Conservation (phyloP, 1,140 invertebrate species). For the Cyclargus thomasi region DNA sequence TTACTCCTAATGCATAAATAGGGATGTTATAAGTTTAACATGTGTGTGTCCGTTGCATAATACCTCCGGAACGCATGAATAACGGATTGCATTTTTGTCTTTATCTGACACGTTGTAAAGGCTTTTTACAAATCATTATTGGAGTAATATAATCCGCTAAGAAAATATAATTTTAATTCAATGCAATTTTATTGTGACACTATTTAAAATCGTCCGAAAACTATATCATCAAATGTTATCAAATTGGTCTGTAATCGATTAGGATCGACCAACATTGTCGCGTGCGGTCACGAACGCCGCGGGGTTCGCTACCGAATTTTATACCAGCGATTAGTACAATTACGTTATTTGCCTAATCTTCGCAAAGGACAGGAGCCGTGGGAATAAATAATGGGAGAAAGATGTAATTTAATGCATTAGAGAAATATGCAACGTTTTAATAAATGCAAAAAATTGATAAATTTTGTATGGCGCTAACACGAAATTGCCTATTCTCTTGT, state of each 20-base stretch:
- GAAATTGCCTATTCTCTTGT: too few relatives aligned
- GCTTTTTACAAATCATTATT: too few relatives aligned
- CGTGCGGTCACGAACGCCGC: background rate
- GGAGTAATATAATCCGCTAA: too few relatives aligned
- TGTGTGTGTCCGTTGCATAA: too few relatives aligned
- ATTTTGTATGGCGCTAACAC: too few relatives aligned
- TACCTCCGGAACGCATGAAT: too few relatives aligned
- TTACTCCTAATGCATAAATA: too few relatives aligned
- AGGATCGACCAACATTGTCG: background rate
- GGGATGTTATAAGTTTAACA: too few relatives aligned
- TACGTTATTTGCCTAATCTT: background rate
- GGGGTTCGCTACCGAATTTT: background rate
- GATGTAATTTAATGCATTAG: background rate
- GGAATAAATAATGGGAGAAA: background rate
- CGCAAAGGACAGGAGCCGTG: conserved; percentile 1
- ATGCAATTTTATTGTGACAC: background rate
- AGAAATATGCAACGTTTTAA: background rate
- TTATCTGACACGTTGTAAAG: too few relatives aligned
- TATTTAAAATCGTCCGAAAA: conserved; percentile 26
- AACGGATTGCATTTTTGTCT: too few relatives aligned
- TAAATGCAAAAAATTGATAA: background rate
- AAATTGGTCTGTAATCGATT: conserved; percentile 3
- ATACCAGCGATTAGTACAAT: background rate
- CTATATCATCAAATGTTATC: background rate
- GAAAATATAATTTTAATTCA: too few relatives aligned